Conservation (phyloP, 2,888 invertebrate genomes). For the Bruchidius siliquastri region DNA sequence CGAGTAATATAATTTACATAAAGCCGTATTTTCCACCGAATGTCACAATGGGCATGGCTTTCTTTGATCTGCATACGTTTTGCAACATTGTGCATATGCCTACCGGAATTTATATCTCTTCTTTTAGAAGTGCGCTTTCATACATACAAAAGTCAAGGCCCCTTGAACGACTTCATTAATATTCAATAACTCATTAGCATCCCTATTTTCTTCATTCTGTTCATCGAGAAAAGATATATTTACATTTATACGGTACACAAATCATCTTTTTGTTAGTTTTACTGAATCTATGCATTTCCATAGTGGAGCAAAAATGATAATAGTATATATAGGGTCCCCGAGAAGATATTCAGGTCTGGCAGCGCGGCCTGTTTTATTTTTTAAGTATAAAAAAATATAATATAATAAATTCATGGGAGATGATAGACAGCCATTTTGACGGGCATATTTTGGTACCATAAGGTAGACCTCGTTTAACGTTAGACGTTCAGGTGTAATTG, state of each 20-base stretch:
- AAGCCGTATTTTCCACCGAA: background rate
- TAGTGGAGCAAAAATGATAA: too few relatives aligned
- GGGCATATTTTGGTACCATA: too few relatives aligned
- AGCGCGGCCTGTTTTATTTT: too few relatives aligned
- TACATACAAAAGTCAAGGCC: constrained; percentile 22
- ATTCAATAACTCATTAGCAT: constrained; percentile 8
- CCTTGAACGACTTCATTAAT: constrained; percentile 7
- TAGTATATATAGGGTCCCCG: too few relatives aligned
- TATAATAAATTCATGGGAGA: too few relatives aligned
- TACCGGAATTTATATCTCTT: constrained; percentile 13
- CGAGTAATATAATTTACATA: background rate
- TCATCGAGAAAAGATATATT: background rate
- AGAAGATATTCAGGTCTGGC: too few relatives aligned
- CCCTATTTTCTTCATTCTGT: background rate
- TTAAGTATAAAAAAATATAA: too few relatives aligned
- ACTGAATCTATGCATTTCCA: too few relatives aligned
- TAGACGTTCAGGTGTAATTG: too few relatives aligned
- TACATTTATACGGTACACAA: background rate
- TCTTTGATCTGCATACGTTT: constrained; percentile 4
- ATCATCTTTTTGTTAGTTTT: too few relatives aligned
- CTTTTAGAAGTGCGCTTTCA: constrained; percentile 16
- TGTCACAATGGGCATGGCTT: constrained; percentile 15
- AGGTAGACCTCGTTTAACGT: too few relatives aligned
- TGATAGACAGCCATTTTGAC: too few relatives aligned
- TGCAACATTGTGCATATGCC: constrained; percentile 14